Base-by-base conservation (phyloP, 2,113 vertebrate species). In the Tamias sibiricus region DNA sequence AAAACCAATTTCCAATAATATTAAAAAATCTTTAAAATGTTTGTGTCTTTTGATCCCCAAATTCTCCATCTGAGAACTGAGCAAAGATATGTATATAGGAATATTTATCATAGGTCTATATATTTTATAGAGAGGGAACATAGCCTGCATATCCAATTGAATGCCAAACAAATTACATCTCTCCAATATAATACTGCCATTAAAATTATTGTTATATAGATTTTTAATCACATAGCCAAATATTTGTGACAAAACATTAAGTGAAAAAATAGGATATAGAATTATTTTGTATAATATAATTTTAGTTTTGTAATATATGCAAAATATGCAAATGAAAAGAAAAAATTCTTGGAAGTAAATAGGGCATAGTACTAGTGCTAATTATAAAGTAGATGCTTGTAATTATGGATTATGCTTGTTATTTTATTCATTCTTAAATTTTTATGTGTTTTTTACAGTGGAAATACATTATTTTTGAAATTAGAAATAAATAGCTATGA, bases 41-140 rank as follows among this genome's bases (percentile, higher is more conserved):
- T 94, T n/a, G n/a, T 76, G 20, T 8, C 54, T 7, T 74, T 86
- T 68, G 20, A 52, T 11, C 13, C 28, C 14, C 42, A 52, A 90
- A 95, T 81, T 95, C 10, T 93, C 68, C 68, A 64, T 64, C 76
- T 69, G 66, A 93, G 57, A 95, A 96, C 62, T 89, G 47, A 80
- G 42, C 49, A 68, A 85, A 89, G 44, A 59, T 66, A 47, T 80
- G 49, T 66, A 57, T 11, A 20, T 85, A 85, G 16, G 40, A 68
- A 11, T 74, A 95, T 86, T 80, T 81, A 32, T 68, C 17, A 80
- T 62, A 85, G 13, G 1, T 22, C 64, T 49, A 16, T 40, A 71
- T 88, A 13, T 71, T 79, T 72, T 49, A 79, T 20, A 64, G 40
- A 76, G 54, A 32, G 44, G 28, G 64, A 92, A 88, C 82, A 82